Evolutionary conservation across 2,797 vertebrate genomes (phyloP).

Genomic region (Gambelia wislizenii): DNA sequence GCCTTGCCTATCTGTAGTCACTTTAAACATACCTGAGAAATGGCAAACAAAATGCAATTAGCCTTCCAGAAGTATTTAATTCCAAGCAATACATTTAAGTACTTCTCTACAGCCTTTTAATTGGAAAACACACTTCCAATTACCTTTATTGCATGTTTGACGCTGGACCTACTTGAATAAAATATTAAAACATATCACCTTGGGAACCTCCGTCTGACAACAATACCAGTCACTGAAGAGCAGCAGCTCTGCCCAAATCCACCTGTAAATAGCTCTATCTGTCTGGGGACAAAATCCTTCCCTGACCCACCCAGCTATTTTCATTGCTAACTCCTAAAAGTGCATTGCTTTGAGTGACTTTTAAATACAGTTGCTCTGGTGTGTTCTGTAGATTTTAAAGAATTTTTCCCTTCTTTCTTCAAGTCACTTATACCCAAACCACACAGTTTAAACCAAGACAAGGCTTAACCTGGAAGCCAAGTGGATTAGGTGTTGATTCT

Average conservation of each 20-base stretch:
- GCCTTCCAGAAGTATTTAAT: slow-evolving; percentile 55
- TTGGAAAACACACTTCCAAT: slow-evolving; percentile 30
- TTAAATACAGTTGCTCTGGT: not conserved
- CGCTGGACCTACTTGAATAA: slow-evolving; percentile 29
- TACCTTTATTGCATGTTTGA: slow-evolving; percentile 29
- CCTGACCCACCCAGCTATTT: not conserved
- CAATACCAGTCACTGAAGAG: not conserved
- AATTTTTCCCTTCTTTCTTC: not conserved
- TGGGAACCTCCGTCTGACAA: not conserved
- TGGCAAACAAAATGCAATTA: slow-evolving; percentile 53
- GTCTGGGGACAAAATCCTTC: not conserved
- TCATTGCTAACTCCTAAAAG: not conserved
- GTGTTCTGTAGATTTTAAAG: too few relatives aligned
- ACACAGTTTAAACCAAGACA: not conserved
- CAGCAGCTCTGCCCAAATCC: not conserved
- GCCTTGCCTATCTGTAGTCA: not conserved
- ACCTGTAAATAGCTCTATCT: not conserved
- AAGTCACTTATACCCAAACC: not conserved
- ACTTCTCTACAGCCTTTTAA: slow-evolving; percentile 58
- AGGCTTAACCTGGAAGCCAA: not conserved
- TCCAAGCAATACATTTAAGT: slow-evolving; percentile 52
- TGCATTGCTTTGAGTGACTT: not conserved
- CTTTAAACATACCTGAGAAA: slow-evolving; percentile 28
- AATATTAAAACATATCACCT: slow-evolving; percentile 23
- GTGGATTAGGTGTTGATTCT: not conserved